Conservation (phyloP, 2,113 vertebrate species). For the Orycteropus afer region DNA sequence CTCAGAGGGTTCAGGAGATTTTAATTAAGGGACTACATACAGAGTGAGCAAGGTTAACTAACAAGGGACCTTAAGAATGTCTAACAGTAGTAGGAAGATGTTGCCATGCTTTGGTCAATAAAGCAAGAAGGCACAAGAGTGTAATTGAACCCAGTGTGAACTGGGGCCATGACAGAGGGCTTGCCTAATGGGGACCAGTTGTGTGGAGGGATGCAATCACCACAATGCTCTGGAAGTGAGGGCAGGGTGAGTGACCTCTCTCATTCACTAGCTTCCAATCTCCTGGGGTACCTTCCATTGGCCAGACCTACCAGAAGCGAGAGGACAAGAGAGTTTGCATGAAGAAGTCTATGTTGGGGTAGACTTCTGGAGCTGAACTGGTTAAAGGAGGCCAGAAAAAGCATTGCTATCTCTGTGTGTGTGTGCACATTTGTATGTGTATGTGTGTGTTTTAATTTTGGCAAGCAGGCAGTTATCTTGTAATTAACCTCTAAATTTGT, state of each 20-base stretch:
- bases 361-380: neutral
- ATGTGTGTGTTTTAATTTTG: neutral
- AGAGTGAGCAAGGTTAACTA: neutral
- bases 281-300: neutral
- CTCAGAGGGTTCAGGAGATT: neutral
- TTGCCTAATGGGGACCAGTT: neutral
- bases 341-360: neutral
- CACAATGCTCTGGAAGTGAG: neutral
- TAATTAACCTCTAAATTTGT: constrained; percentile 14
- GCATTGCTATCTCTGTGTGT: neutral
- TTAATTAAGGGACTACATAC: neutral
- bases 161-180: neutral
- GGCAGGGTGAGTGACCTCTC: neutral
- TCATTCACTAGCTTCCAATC: neutral
- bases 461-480: neutral
- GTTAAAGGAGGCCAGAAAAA: neutral
- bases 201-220: neutral
- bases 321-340: neutral
- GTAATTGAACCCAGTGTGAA: neutral
- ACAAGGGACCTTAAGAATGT: neutral
- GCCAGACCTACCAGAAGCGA: neutral
- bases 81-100: neutral
- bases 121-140: neutral
- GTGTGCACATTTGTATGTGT: neutral
- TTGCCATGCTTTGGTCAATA: neutral